Base-by-base conservation (phyloP, 1,140 invertebrate species). In the Piezodorus guildinii region DNA sequence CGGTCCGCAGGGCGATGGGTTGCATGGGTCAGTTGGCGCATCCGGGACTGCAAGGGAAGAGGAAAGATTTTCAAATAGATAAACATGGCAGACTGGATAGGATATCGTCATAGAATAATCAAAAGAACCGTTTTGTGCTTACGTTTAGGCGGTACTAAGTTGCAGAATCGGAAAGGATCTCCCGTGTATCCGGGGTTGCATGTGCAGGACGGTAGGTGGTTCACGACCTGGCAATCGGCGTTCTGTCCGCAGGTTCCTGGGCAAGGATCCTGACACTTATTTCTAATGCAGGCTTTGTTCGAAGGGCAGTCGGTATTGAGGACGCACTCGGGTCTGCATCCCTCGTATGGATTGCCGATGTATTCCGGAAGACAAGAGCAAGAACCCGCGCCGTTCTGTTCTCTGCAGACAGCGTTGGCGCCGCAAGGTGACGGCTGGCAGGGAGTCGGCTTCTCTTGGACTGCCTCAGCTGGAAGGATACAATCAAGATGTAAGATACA, bases 401-500 rank as follows among this genome's bases (percentile, higher is more conserved):
- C 88, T 76, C 83, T 82, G 74, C 84, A 86, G 69, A 86, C 66
- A 51, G 88, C 86, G 75, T 91, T 91, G 3, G 83, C 79, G 45
- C 88, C 88, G 71, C 88, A 91, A 49, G 88, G 87, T 23, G 83
- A 85, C 45, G 86, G 85, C 69, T 81, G 79, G 71, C 87, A 90
- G 60, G 88, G 84, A 52, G 85, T 79, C 86, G 80, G 10, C 60
- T 54, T 56, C 70, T 66, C 73, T 76, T 67, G 52, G 63, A 69
- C 67, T 10, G 34, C 1, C 6, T 39, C 34, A 39, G 34, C 34
- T 39, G 30, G 71, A 39, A 4, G 3, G 3, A 30, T 30, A 4
- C 3, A 30, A 30, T 5, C 3, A 30, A 5, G 30, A 9, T n/a
- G n/a, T n/a, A n/a, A n/a, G n/a, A n/a, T n/a, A n/a, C n/a, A n/a